Base-by-base conservation (phyloP, 1,140 invertebrate species). In the Agraylea sexmaculata region DNA sequence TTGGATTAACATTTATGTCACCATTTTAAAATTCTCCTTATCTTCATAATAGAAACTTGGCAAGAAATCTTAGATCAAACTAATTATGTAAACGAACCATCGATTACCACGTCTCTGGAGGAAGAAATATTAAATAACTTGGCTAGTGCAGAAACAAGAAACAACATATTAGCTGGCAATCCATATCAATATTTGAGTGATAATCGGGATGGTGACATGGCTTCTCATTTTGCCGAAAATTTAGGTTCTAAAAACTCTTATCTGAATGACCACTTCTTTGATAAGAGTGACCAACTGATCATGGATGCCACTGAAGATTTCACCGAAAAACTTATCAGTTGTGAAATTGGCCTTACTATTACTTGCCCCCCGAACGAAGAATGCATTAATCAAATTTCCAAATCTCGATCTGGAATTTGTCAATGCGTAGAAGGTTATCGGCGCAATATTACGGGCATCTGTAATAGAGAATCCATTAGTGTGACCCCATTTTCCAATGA, bases 281-380 rank as follows among this genome's bases (percentile, higher is more conserved):
- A 49, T 18, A 49, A 49, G 37, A 45, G 38, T 17, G 40, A 49
- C 32, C 61, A 66, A 12, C 58, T 69, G 55, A 56, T 68, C 25
- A 59, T 66, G 50, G 66, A 68, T 50, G 53, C 59, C 19, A 59
- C 58, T 15, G 68, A 62, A 31, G 61, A 58, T 58, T 49, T 64
- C 38, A 55, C 57, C 37, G 52, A 65, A 50, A 61, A 61, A 30
- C 54, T 56, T 4, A 54, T 68, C 13, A 49, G 58, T 22, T 69
- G 64, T 57, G 60, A 64, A 57, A 49, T 70, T 33, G 68, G 68
- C 27, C 58, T 58, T 27, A 48, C 58, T 33, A 63, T 49, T 11
- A 65, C 69, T 16, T 82, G 79, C 54, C 63, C 64, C 1, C 62
- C 66, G 33, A 78, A 82, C 50, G 74, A 81, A 54, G 68, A 77